Base-by-base conservation (phyloP, 2,797 vertebrate species). In the Scarus forsteni region DNA sequence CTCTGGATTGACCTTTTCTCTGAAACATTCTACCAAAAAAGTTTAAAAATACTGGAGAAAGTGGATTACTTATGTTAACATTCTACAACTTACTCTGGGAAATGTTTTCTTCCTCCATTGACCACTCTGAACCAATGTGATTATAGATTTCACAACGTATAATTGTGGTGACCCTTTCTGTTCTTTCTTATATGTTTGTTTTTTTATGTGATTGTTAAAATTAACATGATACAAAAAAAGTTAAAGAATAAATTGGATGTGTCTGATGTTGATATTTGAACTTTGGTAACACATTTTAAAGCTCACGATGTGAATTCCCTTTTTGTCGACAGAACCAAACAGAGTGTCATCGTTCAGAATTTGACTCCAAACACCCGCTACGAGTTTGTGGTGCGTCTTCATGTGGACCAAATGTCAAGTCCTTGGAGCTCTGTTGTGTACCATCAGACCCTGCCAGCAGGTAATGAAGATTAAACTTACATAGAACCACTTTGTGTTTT, bases 371-470 rank as follows among this genome's bases (percentile, higher is more conserved):
- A 96, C 92, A 99, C 97, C 36, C 96, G 94, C 72, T 99, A 99
- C 53, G 98, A 99, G 87, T 98, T 99, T 93, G 95, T 97, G 7
- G 97, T 99, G 36, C 96, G 98, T 70, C 85, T 99, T 60, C 97
- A 98, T 0, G 94, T 96, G 87, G 98, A 97, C 79, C 96, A 97
- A 78, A 95, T 97, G 70, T 97, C 97, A 5, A 99, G 98, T 72
- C 94, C 97, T 14, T 99, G 98, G 98, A 99, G 98, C 64, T 93
- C 96, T 0, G 94, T 96, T 8, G 93, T 98, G 76, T 96, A 97
- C 88, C 95, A 97, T 57, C 93, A 91, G 8, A 99, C 98, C 2
- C 92, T 94, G 3, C 95, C 96, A 42, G 96, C 97, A 96, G 97
- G 98, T 99, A 93, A 92, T 56, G 57, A 10, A 66, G 10, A 64